Conservation (phyloP, 2,113 vertebrate species). For the Poecile atricapillus region DNA sequence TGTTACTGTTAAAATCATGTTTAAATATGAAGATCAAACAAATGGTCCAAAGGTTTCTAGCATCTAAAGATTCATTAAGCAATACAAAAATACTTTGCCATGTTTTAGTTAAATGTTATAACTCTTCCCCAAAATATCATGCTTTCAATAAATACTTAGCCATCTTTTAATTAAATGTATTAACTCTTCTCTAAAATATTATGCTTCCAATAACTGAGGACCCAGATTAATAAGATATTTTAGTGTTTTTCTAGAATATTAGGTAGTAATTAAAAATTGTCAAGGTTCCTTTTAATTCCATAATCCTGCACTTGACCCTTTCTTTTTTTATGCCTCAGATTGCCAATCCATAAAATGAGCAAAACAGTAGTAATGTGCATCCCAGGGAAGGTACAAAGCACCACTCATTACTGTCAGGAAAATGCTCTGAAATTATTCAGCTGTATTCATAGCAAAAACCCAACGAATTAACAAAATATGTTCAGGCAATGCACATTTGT, state of each 20-base stretch:
- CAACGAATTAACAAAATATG: slow-evolving; percentile 56
- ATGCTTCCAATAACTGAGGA: not conserved
- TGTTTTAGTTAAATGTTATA: slow-evolving; percentile 15
- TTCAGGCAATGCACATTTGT: slow-evolving; percentile 56
- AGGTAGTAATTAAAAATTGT: not conserved
- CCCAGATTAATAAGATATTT: not conserved
- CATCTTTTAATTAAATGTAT: slow-evolving; percentile 11
- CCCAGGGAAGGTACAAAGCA: not conserved
- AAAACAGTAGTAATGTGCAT: not conserved
- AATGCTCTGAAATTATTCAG: slow-evolving; percentile 41
- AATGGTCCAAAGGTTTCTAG: slow-evolving; percentile 52
- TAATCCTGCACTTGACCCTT: not conserved
- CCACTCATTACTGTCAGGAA: slow-evolving; percentile 15
- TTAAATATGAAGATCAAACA: slow-evolving; percentile 68
- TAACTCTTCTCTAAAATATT: not conserved
- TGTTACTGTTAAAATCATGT: slow-evolving; percentile 67
- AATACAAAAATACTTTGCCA: not conserved
- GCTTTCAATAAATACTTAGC: not conserved
- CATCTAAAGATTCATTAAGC: slow-evolving; percentile 29
- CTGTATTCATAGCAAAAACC: slow-evolving; percentile 25
- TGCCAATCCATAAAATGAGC: not conserved
- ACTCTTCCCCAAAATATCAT: not conserved
- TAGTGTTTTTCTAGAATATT: not conserved
- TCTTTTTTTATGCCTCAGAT: not conserved
- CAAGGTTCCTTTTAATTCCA: not conserved